Conservation (phyloP, 2,888 invertebrate species). For the Poecilus cupreus region DNA sequence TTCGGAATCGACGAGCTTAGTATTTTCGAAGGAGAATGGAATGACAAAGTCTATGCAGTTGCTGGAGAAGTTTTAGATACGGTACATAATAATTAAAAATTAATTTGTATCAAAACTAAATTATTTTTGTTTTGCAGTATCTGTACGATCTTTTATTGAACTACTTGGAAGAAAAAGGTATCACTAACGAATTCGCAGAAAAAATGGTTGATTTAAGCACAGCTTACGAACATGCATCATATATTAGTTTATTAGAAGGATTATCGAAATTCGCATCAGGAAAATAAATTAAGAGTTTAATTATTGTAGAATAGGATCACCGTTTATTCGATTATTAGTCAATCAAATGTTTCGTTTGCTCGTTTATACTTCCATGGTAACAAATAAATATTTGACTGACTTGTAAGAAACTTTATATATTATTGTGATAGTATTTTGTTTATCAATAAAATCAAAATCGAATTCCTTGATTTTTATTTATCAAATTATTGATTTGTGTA, state of each 20-base stretch:
- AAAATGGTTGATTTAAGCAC: slow-evolving; percentile 93
- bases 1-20: slow-evolving; percentile 96
- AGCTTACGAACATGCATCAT: slow-evolving; percentile 93
- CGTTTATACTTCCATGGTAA: slow-evolving; percentile 39
- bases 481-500: too few species aligned
- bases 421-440: slow-evolving; percentile 46
- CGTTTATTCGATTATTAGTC: slow-evolving; percentile 12
- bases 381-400: slow-evolving; percentile 5
- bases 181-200: slow-evolving; percentile 94
- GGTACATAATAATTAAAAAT: slow-evolving; percentile 76
- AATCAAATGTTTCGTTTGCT: slow-evolving; percentile 1
- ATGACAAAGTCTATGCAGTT: slow-evolving; percentile 90
- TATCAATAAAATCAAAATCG: slow-evolving; percentile 35
- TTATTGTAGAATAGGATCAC: slow-evolving; percentile 29
- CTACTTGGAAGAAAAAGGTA: slow-evolving; percentile 95
- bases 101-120: slow-evolving; percentile 49
- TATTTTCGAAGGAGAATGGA: slow-evolving; percentile 90
- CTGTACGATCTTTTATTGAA: slow-evolving; percentile 96
- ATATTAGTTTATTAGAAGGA: slow-evolving; percentile 90
- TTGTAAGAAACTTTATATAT: slow-evolving; percentile 1
- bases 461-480: background rate
- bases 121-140: slow-evolving; percentile 84
- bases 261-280: slow-evolving; percentile 89
- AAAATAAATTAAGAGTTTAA: slow-evolving; percentile 68
- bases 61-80: slow-evolving; percentile 97